Base-by-base conservation (phyloP, 2,888 invertebrate genomes). In the Synanthedon tipuliformis region DNA sequence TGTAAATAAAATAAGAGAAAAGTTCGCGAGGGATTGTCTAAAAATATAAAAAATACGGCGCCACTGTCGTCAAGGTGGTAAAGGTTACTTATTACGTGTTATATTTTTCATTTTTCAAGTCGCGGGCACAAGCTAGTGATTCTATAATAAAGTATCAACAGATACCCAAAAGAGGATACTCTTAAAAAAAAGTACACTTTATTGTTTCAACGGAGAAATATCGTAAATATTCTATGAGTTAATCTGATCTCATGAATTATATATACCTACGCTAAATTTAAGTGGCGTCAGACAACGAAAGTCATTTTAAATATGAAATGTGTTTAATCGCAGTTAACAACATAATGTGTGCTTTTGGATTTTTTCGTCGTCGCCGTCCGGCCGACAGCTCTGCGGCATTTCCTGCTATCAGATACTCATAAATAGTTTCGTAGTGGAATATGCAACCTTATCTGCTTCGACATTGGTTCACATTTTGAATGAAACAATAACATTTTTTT, bases 241-340 rank as follows among this genome's bases (percentile, higher is more conserved):
- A 60, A 65, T 61, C 57, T 54, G 52, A 57, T 59, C 57, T 54
- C 65, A 71, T 76, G 71, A 71, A 75, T 73, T 62, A 68, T 63
- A n/a, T n/a, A n/a, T n/a, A n/a, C n/a, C n/a, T n/a, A 68, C 62
- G 63, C 73, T 77, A 77, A 78, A 83, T 79, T 81, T 77, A 84
- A 85, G 76, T 79, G 78, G 68, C 64, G 66, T 66, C 66, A 62
- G 67, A 77, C 77, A 78, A 73, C 76, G 75, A 68, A 71, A 78
- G 78, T 81, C 78, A 63, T 66, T 74, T 80, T 71, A 77, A 81
- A 84, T 84, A 84, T 84, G 81, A 84, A 81, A 83, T 81, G 81
- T 78, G 80, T 84, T 82, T 83, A 83, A 82, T 81, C 78, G 79
- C 76, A 78, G 78, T 78, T 81, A 84, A 81, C 77, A 82, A 78